Evolutionary conservation across 30 jellyfish, hydroid and myxozoan species (phyloP).

Genomic region (Rhopilema esculentum): DNA sequence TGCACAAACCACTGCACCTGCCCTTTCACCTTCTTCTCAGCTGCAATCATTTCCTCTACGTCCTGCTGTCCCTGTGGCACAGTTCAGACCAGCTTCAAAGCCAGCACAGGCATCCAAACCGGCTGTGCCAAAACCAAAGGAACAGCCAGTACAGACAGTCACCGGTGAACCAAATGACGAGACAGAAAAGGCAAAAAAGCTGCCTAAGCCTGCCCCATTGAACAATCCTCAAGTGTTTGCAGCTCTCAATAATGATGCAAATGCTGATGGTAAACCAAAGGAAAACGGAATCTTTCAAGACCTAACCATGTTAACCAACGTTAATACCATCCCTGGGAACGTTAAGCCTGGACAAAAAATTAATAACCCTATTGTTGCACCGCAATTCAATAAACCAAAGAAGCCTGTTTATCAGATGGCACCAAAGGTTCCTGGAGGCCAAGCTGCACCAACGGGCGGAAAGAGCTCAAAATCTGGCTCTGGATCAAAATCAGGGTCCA

Average conservation of each 20-base stretch:
- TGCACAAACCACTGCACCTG: constrained; percentile 26
- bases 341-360: constrained; percentile 67
- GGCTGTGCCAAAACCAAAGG: constrained; percentile 30
- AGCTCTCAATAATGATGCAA: constrained; percentile 72
- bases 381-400: constrained; percentile 61
- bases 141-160: constrained; percentile 48
- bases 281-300: constrained; percentile 66
- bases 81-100: constrained; percentile 32
- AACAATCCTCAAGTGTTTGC: constrained; percentile 73
- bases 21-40: constrained; percentile 16
- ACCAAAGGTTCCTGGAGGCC: constrained; percentile 43
- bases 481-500: constrained; percentile 82
- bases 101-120: constrained; percentile 25
- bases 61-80: constrained; percentile 42
- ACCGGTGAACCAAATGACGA: constrained; percentile 55
- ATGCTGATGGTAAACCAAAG: constrained; percentile 79
- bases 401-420: constrained; percentile 77
- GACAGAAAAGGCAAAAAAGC: constrained; percentile 46
- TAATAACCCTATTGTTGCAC: constrained; percentile 71
- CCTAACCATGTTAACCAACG: constrained; percentile 73
- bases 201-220: constrained; percentile 87
- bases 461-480: constrained; percentile 75
- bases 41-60: constrained; percentile 14
- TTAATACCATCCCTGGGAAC: constrained; percentile 60
- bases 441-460: constrained; percentile 69